Evolutionary conservation across 2,888 invertebrate species (phyloP).

Genomic region (Parnassius mnemosyne): DNA sequence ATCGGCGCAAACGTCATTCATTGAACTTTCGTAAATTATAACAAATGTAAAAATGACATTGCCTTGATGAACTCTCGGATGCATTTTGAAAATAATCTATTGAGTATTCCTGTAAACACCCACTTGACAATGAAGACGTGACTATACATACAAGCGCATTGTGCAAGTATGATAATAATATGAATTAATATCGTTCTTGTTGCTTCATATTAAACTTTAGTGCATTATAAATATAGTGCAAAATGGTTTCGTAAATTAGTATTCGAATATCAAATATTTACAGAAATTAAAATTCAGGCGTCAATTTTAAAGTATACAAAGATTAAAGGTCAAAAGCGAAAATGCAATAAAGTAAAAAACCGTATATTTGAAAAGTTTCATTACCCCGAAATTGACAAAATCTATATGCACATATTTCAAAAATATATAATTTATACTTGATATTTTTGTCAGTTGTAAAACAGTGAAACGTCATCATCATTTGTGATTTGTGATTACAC

Average conservation of each 20-base stretch:
- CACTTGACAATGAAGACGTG: constrained; percentile 34
- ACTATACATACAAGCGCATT: constrained; percentile 20
- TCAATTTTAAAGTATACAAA: constrained; percentile 10
- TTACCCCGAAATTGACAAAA: too few relatives aligned
- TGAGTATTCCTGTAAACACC: constrained; percentile 23
- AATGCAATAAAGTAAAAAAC: constrained; percentile 8
- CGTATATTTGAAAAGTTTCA: too few relatives aligned
- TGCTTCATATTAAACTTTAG: constrained; percentile 5
- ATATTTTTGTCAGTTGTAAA: too few relatives aligned
- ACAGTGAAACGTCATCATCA: too few relatives aligned
- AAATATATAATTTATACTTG: too few relatives aligned
- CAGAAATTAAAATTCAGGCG: constrained; percentile 18
- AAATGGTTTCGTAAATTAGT: not conserved
- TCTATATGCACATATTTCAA: too few relatives aligned
- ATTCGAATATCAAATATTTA: constrained; percentile 15
- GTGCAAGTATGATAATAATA: constrained; percentile 14
- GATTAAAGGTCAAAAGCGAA: constrained; percentile 16
- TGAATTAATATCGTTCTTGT: constrained; percentile 1
- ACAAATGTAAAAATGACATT: not conserved
- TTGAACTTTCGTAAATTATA: too few relatives aligned
- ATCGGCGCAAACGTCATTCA: too few relatives aligned
- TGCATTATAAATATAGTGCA: constrained; percentile 8
- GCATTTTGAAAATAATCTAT: constrained; percentile 28
- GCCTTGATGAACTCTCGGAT: constrained; percentile 6
- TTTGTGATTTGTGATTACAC: not conserved